Evolutionary conservation across 1,140 invertebrate species (phyloP).

Genomic region (Globodera ellingtonae): DNA sequence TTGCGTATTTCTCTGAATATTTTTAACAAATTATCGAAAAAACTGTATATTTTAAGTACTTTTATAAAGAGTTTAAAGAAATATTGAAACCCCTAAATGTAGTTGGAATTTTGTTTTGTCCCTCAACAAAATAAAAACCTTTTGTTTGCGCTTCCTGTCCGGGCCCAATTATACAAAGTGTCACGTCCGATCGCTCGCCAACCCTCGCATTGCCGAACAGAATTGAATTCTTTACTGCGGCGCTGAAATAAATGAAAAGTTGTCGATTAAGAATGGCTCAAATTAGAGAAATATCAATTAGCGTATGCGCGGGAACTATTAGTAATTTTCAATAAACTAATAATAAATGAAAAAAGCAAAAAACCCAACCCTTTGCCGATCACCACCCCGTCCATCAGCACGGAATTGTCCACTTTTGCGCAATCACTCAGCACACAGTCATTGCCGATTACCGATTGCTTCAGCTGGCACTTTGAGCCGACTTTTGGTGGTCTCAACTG

Average conservation of each 20-base stretch:
- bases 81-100: no score
- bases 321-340: no score
- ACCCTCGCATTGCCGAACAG: neutral
- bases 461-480: slow-evolving; percentile 18
- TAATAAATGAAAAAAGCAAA: no score
- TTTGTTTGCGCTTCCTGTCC: neutral
- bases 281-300: no score
- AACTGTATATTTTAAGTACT: neutral
- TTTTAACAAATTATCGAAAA: no score
- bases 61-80: neutral
- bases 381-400: slow-evolving; percentile 4
- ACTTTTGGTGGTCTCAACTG: neutral
- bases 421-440: slow-evolving; percentile 14
- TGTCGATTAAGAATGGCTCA: neutral
- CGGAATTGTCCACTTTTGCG: slow-evolving; percentile 26
- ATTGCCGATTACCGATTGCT: slow-evolving; percentile 19
- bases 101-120: no score
- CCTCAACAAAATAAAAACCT: neutral
- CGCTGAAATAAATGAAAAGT: neutral
- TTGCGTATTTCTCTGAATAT: neutral
- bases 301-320: no score
- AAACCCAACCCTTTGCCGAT: neutral
- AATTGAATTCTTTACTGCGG: neutral
- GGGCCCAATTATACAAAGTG: neutral
- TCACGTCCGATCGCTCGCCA: neutral